Evolutionary conservation across 2,113 vertebrate species (phyloP), one percentile per base, ranked within the genome.

Genomic region (Fregata magnificens): DNA sequence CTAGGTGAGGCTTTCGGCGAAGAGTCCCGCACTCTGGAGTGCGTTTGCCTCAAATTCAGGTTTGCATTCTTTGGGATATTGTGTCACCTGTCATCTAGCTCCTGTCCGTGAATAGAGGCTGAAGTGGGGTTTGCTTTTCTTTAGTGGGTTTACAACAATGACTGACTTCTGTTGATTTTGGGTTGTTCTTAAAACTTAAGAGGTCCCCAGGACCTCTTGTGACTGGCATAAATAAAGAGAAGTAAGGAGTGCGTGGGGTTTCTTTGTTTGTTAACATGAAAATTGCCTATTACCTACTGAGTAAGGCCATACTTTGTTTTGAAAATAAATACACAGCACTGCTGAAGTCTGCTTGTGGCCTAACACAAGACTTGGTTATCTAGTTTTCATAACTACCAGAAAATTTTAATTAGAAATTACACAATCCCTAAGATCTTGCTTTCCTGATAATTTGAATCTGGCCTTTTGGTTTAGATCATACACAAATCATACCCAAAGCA

Each of bases 21-120:
- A 14, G 36, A 11, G 25, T 21, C 61, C 36, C 3, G 13, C 1
- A 0, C 26, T 29, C 16, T 6, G 31, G 12, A 16, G 26, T 3
- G 3, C 13, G 3, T 25, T 45, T 34, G 13, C 53, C n/a, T 16
- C 20, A 24, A 16, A 24, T 14, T 36, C 26, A 44, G 18, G 20
- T 26, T 9, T 53, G 62, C 6, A 1, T 40, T 45, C 49, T 13
- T 18, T 6, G 44, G 44, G 38, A 19, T 40, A 3, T 26, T 13
- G 63, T 31, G 71, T 45, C 34, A 53, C 24, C 26, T 1, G 1
- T 24, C 26, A 5, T 29, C 26, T 18, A 52, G 62, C n/a, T 47
- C 22, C 76, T 42, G 26, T 11, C 63, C 47, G n/a, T 20, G 16
- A 59, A 18, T 22, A 38, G 1, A 14, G 32, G 18, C 58, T 61